Evolutionary conservation across 2,113 vertebrate genomes (phyloP).

Genomic region (Cephalopterus ornatus): DNA sequence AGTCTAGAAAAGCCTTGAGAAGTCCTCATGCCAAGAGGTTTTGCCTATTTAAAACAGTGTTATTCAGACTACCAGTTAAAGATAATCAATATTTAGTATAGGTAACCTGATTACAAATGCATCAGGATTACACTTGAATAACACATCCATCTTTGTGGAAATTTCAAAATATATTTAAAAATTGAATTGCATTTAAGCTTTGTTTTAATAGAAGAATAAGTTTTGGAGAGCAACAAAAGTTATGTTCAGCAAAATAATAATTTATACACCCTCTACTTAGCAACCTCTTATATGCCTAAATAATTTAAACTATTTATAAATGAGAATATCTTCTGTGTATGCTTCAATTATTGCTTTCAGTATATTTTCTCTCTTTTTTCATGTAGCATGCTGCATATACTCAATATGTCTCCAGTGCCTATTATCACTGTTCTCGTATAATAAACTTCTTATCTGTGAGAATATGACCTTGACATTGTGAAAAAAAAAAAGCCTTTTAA

Average conservation of each 20-base stretch:
- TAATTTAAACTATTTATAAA: slow-evolving; percentile 78
- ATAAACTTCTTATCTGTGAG: slow-evolving; percentile 70
- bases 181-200: slow-evolving; percentile 30
- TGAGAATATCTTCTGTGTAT: slow-evolving; percentile 74
- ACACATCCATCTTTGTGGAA: slow-evolving; percentile 1
- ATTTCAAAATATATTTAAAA: slow-evolving; percentile 44
- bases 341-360: slow-evolving; percentile 73
- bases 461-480: slow-evolving; percentile 75
- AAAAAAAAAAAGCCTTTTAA: slow-evolving; percentile 68
- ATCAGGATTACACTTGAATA: slow-evolving; percentile 12
- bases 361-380: slow-evolving; percentile 70
- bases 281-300: slow-evolving; percentile 72
- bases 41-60: not conserved
- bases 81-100: not conserved
- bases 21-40: not conserved
- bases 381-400: slow-evolving; percentile 61
- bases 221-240: slow-evolving; percentile 65
- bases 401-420: slow-evolving; percentile 68
- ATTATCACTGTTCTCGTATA: slow-evolving; percentile 70
- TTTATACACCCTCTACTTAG: slow-evolving; percentile 66
- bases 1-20: not conserved
- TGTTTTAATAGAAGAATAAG: slow-evolving; percentile 40
- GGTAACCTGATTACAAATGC: slow-evolving; percentile 17
- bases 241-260: slow-evolving; percentile 64
- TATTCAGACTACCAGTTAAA: not conserved